phyloP scores from a whole-genome alignment of 2,888 invertebrate species.

The Ctenicera cuprea region DNA sequence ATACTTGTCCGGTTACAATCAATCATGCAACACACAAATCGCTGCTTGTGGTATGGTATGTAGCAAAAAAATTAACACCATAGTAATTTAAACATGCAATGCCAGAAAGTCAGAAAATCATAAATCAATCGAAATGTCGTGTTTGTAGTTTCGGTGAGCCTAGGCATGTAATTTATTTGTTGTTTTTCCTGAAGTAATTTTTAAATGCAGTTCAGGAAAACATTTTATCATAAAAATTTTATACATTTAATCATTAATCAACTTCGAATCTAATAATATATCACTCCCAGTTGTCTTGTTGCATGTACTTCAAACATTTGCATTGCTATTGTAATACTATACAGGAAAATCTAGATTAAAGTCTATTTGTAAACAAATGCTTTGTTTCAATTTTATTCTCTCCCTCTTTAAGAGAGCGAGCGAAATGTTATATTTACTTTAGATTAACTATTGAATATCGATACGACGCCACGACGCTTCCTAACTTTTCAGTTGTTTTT shows the following conservation, averaged over 20 bases:
- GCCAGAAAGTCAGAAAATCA: conserved; percentile 10
- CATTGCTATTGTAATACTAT: too few species aligned
- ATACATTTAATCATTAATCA: conserved; percentile 9
- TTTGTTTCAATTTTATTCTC: too few species aligned
- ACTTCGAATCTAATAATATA: not conserved
- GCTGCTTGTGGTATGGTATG: not conserved
- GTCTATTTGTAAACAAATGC: too few species aligned
- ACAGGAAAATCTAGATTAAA: too few species aligned
- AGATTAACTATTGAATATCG: too few species aligned
- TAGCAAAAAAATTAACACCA: not conserved
- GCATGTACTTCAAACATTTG: too few species aligned
- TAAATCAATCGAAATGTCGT: conserved; percentile 19
- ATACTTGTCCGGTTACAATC: not conserved
- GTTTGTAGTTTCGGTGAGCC: conserved; percentile 8
- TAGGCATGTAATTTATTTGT: conserved; percentile 4
- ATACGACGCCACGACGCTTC: too few species aligned
- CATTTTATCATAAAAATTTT: not conserved
- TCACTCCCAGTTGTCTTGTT: too few species aligned
- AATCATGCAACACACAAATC: conserved; percentile 2
- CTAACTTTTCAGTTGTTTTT: too few species aligned
- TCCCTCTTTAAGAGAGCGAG: too few species aligned
- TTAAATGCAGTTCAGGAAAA: not conserved
- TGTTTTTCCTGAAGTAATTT: conserved; percentile 2
- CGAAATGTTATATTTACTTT: too few species aligned
- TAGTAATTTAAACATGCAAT: not conserved